Evolutionary conservation across 2,888 invertebrate genomes (phyloP).

Genomic region (Andrena chrysosceles): DNA sequence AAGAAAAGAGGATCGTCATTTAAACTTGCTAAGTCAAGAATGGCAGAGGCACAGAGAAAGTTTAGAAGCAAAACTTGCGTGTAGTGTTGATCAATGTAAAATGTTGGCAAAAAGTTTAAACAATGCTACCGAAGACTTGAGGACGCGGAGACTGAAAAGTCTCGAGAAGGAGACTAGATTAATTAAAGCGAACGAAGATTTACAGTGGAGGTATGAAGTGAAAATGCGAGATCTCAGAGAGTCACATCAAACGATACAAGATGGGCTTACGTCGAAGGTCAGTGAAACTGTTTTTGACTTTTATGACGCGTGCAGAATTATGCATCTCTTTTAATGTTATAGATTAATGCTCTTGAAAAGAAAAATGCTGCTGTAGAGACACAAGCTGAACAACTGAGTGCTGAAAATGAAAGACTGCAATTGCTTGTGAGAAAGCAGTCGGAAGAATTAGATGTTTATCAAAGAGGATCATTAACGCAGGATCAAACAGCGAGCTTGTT

Average conservation of each 20-base stretch:
- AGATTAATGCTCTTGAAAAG: constrained; percentile 73
- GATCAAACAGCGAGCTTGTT: constrained; percentile 89
- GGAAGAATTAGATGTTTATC: constrained; percentile 77
- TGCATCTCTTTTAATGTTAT: background rate
- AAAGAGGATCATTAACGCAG: constrained; percentile 88
- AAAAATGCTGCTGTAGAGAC: constrained; percentile 74
- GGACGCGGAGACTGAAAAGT: constrained; percentile 85
- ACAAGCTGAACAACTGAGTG: constrained; percentile 75
- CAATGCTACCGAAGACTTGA: constrained; percentile 87
- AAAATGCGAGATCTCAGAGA: constrained; percentile 88
- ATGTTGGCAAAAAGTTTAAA: constrained; percentile 87
- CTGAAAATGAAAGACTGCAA: constrained; percentile 77
- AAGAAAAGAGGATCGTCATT: constrained; percentile 87
- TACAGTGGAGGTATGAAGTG: constrained; percentile 87
- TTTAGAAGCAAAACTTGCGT: constrained; percentile 87
- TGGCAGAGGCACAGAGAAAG: constrained; percentile 87
- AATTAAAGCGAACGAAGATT: constrained; percentile 87
- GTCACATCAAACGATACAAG: constrained; percentile 87
- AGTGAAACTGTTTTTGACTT: constrained; percentile 72
- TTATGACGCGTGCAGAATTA: background rate
- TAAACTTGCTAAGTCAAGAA: constrained; percentile 86
- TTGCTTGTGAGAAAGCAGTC: constrained; percentile 72
- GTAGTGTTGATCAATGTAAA: constrained; percentile 88
- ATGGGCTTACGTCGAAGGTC: constrained; percentile 87
- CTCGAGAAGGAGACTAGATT: constrained; percentile 86